Conservation (phyloP, 2,888 invertebrate genomes). For the Acheta domesticus region DNA sequence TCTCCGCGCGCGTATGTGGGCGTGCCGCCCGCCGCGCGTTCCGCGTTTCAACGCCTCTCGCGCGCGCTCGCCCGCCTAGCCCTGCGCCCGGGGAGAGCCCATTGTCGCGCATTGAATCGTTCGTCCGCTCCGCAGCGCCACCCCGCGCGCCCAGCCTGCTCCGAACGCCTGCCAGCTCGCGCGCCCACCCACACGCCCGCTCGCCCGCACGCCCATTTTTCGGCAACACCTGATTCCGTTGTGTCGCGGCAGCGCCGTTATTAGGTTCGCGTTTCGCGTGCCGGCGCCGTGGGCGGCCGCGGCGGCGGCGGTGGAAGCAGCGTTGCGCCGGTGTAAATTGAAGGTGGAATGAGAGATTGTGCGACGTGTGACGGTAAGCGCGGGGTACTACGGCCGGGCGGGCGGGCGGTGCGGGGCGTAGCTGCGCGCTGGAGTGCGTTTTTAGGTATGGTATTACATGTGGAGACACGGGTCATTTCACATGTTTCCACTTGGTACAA, state of each 20-base stretch:
- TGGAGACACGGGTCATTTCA: constrained; percentile 18
- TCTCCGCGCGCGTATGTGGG: too few relatives aligned
- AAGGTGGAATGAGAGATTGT: too few relatives aligned
- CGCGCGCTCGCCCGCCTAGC: background rate
- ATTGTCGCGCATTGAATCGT: background rate
- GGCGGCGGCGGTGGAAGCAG: background rate
- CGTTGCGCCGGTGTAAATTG: too few relatives aligned
- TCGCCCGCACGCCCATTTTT: background rate
- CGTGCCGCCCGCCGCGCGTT: background rate
- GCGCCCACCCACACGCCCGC: background rate
- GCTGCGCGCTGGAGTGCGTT: background rate
- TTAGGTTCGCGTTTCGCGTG: background rate
- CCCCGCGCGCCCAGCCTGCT: too few relatives aligned
- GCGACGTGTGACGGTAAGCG: background rate
- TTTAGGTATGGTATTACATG: constrained; percentile 6
- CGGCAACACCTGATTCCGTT: background rate
- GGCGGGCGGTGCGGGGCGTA: background rate
- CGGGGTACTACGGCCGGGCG: background rate
- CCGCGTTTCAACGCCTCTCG: background rate
- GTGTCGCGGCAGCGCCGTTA: background rate
- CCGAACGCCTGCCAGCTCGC: too few relatives aligned
- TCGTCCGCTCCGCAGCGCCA: too few relatives aligned
- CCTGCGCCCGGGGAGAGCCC: background rate
- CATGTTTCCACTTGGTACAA: background rate
- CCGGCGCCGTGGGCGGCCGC: background rate